Evolutionary conservation across 1,140 invertebrate genomes (phyloP).

Genomic region (Pteromalus puparum): DNA sequence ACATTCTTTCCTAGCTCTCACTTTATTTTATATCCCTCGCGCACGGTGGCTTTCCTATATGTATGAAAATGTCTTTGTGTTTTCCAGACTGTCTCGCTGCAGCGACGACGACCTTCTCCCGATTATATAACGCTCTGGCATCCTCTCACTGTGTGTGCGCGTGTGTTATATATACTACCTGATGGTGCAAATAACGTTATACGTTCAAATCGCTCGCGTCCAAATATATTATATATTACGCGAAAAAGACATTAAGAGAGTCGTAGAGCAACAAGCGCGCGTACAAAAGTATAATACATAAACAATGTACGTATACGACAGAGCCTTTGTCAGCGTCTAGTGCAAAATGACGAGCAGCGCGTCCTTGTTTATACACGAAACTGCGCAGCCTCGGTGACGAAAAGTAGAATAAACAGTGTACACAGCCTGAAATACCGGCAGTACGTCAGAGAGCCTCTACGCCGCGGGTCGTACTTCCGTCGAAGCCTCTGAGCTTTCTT

Average conservation of each 20-base stretch:
- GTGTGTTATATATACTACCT: no score
- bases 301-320: not conserved
- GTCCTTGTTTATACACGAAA: not conserved
- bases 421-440: not conserved
- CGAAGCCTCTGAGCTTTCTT: not conserved
- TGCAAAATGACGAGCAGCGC: not conserved
- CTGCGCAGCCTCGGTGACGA: not conserved
- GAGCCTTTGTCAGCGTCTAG: conserved; percentile 24
- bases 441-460: no score
- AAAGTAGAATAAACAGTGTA: conserved; percentile 19
- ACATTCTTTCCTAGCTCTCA: not conserved
- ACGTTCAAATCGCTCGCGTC: no score
- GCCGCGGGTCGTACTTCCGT: no score
- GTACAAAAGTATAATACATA: no score
- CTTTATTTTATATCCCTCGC: not conserved
- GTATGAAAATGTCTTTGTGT: not conserved
- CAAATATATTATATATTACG: no score
- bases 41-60: not conserved
- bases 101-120: no score
- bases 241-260: no score
- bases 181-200: no score
- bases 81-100: not conserved
- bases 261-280: not conserved
- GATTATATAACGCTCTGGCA: no score
- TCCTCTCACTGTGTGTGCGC: no score